Percentiles rank a stretch among this genome's conserved stretches.
Evolutionary conservation across 1,140 invertebrate genomes (phyloP).

Genomic region (Dendroctonus valens): DNA sequence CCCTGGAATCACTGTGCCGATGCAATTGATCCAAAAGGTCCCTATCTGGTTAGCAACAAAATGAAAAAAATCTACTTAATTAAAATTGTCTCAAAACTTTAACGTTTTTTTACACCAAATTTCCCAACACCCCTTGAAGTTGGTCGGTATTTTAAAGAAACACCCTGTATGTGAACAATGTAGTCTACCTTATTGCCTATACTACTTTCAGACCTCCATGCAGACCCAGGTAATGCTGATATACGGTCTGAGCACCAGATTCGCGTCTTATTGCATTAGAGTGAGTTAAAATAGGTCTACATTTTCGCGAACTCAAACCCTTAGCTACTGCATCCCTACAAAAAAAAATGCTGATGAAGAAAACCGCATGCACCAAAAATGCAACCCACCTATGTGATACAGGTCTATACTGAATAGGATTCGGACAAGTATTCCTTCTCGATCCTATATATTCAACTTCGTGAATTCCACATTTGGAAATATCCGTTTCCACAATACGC

Average conservation of each 20-base stretch:
- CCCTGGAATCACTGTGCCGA: too few species aligned
- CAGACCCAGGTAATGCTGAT: conserved; percentile 67
- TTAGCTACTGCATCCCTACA: conserved; percentile 46
- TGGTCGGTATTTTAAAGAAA: too few species aligned
- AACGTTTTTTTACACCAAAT: too few species aligned
- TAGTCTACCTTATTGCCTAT: conserved; percentile 64
- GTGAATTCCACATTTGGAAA: conserved; percentile 71
- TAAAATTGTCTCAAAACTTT: too few species aligned
- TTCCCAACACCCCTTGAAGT: too few species aligned
- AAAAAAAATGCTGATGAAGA: conserved; percentile 7
- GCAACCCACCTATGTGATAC: conserved; percentile 55
- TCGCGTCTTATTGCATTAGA: conserved; percentile 57
- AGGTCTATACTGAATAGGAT: conserved; percentile 63
- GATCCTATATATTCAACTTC: conserved; percentile 53
- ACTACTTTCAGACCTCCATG: conserved; percentile 75
- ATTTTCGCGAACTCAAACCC: conserved; percentile 40
- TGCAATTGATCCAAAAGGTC: too few species aligned
- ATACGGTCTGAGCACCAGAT: conserved; percentile 71
- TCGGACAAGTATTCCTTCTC: conserved; percentile 70
- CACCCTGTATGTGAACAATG: not conserved
- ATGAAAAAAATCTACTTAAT: too few species aligned
- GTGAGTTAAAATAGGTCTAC: conserved; percentile 51
- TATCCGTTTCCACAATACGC: conserved; percentile 69
- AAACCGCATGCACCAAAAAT: not conserved
- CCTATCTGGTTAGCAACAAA: too few species aligned